Percentiles rank a stretch among this genome's conserved stretches.
Evolutionary conservation across 2,888 invertebrate genomes (phyloP).

Genomic region (Trypoxylon attenuatum): DNA sequence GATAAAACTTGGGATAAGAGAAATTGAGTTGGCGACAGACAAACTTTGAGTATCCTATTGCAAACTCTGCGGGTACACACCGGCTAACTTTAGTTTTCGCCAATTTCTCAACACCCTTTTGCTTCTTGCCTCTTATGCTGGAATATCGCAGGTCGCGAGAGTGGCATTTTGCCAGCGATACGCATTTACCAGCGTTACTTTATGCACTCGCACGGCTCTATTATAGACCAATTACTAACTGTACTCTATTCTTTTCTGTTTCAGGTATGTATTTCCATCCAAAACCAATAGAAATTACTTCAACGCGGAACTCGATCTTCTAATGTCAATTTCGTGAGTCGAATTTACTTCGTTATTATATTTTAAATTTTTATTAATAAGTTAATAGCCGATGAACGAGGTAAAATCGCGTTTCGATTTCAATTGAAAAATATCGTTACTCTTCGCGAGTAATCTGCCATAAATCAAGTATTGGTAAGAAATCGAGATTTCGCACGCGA

Average conservation of each 20-base stretch:
- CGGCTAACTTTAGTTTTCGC: conserved; percentile 63
- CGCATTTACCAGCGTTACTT: conserved; percentile 41
- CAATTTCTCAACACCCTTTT: conserved; percentile 61
- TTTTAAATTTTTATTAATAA: no score
- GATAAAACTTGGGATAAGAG: no score
- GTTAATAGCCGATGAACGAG: no score
- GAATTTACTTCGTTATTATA: no score
- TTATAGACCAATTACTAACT: conserved; percentile 13
- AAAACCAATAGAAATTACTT: no score
- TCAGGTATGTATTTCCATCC: conserved; percentile 45
- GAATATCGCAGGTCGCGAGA: no score
- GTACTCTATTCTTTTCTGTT: conserved; percentile 29
- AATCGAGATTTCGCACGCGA: no score
- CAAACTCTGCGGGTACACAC: conserved; percentile 52
- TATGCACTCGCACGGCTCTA: conserved; percentile 40
- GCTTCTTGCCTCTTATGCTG: conserved; percentile 61
- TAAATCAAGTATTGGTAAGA: neutral
- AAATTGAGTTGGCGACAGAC: neutral
- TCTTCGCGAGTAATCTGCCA: no score
- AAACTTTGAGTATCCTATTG: conserved; percentile 44
- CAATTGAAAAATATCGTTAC: no score
- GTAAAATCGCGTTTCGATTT: no score
- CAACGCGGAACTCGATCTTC: no score
- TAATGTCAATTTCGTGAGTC: no score
- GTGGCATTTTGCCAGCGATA: conserved; percentile 54